phyloP scores from a whole-genome alignment of 2,113 vertebrate species.

The Chionis minor region DNA sequence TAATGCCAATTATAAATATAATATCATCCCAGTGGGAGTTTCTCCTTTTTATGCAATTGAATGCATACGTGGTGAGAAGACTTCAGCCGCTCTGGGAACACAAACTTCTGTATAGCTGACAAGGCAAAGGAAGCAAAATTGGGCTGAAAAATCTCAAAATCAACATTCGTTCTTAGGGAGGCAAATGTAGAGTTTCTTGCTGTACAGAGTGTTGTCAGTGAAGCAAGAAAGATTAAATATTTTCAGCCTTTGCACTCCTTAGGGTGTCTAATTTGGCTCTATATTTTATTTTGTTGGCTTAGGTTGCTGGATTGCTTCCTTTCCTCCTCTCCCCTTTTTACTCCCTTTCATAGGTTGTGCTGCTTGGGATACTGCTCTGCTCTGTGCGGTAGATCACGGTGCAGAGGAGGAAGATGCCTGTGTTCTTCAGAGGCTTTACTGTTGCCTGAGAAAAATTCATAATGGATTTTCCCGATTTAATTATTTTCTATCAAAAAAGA shows the following conservation, averaged over 20 bases:
- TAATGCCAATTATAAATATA: constrained; percentile 46
- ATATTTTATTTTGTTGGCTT: not conserved
- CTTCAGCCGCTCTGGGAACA: not conserved
- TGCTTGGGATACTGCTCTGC: not conserved
- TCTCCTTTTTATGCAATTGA: not conserved
- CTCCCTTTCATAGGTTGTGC: not conserved
- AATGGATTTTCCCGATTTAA: not conserved
- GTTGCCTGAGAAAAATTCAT: not conserved
- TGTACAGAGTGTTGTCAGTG: not conserved
- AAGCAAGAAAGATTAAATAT: constrained; percentile 6
- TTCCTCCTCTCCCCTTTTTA: not conserved
- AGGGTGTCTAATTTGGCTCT: not conserved
- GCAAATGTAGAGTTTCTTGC: not conserved
- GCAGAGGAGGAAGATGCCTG: not conserved
- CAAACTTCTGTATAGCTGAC: not conserved
- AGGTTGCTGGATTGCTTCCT: constrained; percentile 10
- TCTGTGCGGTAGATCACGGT: not conserved
- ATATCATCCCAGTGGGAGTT: constrained; percentile 2
- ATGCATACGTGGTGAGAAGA: not conserved
- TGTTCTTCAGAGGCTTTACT: not conserved
- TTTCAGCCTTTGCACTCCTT: constrained; percentile 26
- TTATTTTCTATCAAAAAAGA: not conserved
- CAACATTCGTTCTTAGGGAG: not conserved
- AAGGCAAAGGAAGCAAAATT: not conserved
- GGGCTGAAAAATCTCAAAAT: constrained; percentile 1